These are phyloP conservation scores for Noturus placidus DNA, from an alignment of 2,113 vertebrate genomes.

Conservation along the genomic window DNA sequence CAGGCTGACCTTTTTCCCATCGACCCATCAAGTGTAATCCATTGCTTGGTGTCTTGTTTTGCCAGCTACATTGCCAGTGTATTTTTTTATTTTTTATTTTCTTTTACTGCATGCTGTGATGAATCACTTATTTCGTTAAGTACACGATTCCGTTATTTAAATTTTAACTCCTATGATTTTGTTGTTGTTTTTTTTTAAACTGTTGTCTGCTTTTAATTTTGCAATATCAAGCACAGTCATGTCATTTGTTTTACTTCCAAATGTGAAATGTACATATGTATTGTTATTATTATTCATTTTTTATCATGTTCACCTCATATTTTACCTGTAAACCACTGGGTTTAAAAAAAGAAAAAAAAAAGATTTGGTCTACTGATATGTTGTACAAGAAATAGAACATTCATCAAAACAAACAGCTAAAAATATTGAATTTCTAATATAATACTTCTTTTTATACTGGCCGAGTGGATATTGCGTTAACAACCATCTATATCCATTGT, in stretches of 20 bases:
- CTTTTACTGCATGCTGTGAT: slow-evolving; percentile 61
- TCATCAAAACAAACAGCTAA: neutral
- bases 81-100: slow-evolving; percentile 56
- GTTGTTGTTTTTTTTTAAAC: neutral
- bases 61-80: slow-evolving; percentile 85
- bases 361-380: neutral
- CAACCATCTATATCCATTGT: neutral
- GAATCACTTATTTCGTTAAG: slow-evolving; percentile 66
- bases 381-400: neutral
- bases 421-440: neutral
- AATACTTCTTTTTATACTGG: neutral
- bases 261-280: slow-evolving; percentile 29
- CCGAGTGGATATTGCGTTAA: neutral
- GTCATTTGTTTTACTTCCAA: slow-evolving; percentile 60
- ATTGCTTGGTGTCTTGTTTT: slow-evolving; percentile 78
- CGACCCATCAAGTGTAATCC: slow-evolving; percentile 64
- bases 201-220: slow-evolving; percentile 39
- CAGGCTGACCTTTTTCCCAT: slow-evolving; percentile 69
- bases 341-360: neutral
- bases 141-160: slow-evolving; percentile 33
- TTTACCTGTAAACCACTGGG: neutral
- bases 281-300: slow-evolving; percentile 1
- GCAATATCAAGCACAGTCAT: slow-evolving; percentile 52
- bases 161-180: slow-evolving; percentile 20
- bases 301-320: slow-evolving; percentile 8